Evolutionary conservation across 2,113 vertebrate species (phyloP).

Genomic region (Paedocypris sp.): DNA sequence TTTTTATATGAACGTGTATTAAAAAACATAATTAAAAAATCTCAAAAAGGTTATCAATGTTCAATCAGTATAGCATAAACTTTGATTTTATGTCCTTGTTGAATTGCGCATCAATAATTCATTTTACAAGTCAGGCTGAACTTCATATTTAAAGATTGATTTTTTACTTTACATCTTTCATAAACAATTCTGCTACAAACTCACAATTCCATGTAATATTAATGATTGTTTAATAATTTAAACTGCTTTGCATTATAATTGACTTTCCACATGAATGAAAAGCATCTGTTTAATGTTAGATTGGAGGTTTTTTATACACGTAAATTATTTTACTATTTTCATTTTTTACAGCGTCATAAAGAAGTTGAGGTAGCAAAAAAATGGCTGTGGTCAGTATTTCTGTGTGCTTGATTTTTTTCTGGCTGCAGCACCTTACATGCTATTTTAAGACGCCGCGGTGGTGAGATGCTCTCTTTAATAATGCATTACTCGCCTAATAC

Average conservation of each 20-base stretch:
- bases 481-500: slow-evolving; percentile 59
- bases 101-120: not conserved
- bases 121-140: not conserved
- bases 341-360: slow-evolving; percentile 1
- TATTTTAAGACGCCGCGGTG: slow-evolving; percentile 57
- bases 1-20: no score
- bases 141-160: not conserved
- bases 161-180: not conserved
- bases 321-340: no score
- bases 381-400: slow-evolving; percentile 55
- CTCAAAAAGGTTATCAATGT: not conserved
- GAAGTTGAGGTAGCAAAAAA: slow-evolving; percentile 33
- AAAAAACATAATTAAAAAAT: no score
- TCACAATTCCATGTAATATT: not conserved
- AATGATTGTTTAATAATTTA: not conserved
- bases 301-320: slow-evolving; percentile 8
- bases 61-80: not conserved
- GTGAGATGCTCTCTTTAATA: slow-evolving; percentile 62
- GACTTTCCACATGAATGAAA: not conserved
- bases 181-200: not conserved
- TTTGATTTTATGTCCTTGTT: not conserved
- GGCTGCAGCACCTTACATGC: slow-evolving; percentile 51
- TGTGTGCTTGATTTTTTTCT: slow-evolving; percentile 38
- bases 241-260: not conserved
- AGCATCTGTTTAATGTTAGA: not conserved